These are phyloP conservation scores for Aulostomus chinensis DNA, from an alignment of 2,797 vertebrate species.

Conservation along the genomic window DNA sequence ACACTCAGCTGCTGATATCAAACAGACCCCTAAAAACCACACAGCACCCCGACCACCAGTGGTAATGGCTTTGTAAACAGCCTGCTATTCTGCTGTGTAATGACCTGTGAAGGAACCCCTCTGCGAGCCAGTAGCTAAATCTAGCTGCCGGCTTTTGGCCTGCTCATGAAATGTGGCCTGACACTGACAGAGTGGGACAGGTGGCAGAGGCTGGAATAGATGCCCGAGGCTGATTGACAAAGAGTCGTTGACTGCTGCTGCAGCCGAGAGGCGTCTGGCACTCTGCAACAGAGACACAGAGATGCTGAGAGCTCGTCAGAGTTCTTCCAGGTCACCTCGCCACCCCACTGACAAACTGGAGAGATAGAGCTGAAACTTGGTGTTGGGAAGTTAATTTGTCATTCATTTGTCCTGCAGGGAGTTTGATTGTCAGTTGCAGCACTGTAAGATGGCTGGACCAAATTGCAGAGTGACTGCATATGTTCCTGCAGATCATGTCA, in stretches of 20 bases:
- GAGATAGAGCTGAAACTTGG: constrained; percentile 6
- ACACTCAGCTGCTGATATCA: constrained; percentile 31
- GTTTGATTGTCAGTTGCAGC: constrained; percentile 1
- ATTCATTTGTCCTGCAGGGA: too few species aligned
- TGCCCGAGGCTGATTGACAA: constrained; percentile 80
- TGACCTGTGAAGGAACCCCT: constrained; percentile 68
- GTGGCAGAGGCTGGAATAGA: constrained; percentile 78
- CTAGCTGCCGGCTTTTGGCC: constrained; percentile 58
- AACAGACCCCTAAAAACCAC: constrained; percentile 27
- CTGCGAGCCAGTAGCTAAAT: constrained; percentile 71
- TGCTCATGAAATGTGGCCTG: constrained; percentile 54
- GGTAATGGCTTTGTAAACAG: constrained; percentile 61
- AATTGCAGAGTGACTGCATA: constrained; percentile 13
- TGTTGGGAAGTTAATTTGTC: constrained; percentile 34
- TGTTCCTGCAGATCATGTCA: constrained; percentile 26
- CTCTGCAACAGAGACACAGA: constrained; percentile 1
- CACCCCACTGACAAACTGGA: neutral
- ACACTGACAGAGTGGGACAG: constrained; percentile 81
- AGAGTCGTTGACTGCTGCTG: constrained; percentile 39
- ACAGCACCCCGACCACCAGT: constrained; percentile 24
- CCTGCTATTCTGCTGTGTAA: constrained; percentile 58
- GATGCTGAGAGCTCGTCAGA: constrained; percentile 11
- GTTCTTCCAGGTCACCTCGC: constrained; percentile 29
- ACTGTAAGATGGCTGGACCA: neutral
- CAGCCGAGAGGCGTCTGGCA: constrained; percentile 16